Conservation (phyloP, 2,113 vertebrate genomes). For the Oceanites oceanicus region DNA sequence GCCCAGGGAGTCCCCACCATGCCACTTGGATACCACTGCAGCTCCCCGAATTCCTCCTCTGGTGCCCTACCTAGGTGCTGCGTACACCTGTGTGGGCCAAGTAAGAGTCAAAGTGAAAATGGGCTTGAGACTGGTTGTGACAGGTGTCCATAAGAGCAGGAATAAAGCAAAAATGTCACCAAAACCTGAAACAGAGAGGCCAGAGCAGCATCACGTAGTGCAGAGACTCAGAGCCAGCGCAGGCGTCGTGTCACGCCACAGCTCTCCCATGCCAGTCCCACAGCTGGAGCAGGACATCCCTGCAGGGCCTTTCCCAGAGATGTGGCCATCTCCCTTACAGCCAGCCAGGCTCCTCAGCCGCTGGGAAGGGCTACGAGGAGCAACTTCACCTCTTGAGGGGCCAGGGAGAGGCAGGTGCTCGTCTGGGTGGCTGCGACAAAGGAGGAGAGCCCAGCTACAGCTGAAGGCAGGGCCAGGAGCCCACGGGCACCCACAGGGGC, state of each 20-base stretch:
- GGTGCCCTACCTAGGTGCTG: background rate
- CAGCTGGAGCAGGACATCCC: accelerated
- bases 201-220: background rate
- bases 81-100: background rate
- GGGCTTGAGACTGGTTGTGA: background rate
- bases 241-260: accelerated
- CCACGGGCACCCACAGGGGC: background rate
- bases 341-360: accelerated
- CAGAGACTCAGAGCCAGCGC: accelerated
- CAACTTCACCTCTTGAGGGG: background rate
- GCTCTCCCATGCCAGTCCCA: background rate
- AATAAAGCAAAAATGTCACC: background rate
- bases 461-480: accelerated
- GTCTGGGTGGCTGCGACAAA: accelerated
- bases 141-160: background rate
- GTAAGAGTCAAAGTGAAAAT: background rate
- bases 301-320: background rate
- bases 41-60: background rate
- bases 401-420: background rate
- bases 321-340: background rate
- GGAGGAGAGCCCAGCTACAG: background rate
- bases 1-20: accelerated
- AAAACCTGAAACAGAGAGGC: background rate
- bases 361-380: background rate
- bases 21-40: background rate